Evolutionary conservation across 2,113 vertebrate species (phyloP).

Genomic region (Esox niger): DNA sequence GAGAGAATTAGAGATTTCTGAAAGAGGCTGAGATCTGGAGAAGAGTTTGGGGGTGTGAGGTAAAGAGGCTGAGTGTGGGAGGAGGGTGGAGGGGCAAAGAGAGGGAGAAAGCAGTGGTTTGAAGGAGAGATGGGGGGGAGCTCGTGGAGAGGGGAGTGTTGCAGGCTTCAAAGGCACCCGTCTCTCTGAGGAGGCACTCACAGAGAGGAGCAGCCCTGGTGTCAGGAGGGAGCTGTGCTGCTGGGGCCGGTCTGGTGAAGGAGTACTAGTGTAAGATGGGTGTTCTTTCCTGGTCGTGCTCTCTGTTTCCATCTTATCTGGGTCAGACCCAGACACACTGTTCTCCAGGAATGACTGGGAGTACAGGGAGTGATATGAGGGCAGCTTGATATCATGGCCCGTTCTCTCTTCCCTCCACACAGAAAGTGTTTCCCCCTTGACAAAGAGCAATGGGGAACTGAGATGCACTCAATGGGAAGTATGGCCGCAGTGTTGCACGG

Average conservation of each 20-base stretch:
- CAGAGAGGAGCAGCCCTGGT: conserved; percentile 52
- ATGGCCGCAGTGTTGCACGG: conserved; percentile 16
- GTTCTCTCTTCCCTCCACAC: conserved; percentile 44
- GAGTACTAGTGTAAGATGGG: conserved; percentile 16
- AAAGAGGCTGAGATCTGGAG: not conserved
- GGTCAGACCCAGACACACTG: conserved; percentile 53
- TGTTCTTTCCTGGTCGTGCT: conserved; percentile 53
- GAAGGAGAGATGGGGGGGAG: conserved; percentile 53
- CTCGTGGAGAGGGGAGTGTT: conserved; percentile 39
- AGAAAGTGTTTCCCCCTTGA: conserved; percentile 47
- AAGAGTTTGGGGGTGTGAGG: not conserved
- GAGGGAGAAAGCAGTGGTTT: conserved; percentile 37
- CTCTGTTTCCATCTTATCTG: conserved; percentile 65
- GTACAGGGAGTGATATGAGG: conserved; percentile 33
- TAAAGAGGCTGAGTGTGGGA: not conserved
- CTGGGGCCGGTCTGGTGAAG: conserved; percentile 23
- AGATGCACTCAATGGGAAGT: not conserved
- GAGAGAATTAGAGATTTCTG: not conserved
- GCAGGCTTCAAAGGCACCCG: conserved; percentile 66
- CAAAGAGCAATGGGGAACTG: conserved; percentile 19
- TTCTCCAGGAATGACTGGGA: conserved; percentile 58
- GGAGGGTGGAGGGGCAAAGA: not conserved
- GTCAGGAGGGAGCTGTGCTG: conserved; percentile 45
- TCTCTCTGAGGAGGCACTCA: conserved; percentile 29
- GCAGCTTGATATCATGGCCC: conserved; percentile 35